Percentiles rank a stretch among this genome's conserved stretches.
Conservation (phyloP, 2,113 vertebrate genomes). For the Corythoichthys haematopterus region DNA sequence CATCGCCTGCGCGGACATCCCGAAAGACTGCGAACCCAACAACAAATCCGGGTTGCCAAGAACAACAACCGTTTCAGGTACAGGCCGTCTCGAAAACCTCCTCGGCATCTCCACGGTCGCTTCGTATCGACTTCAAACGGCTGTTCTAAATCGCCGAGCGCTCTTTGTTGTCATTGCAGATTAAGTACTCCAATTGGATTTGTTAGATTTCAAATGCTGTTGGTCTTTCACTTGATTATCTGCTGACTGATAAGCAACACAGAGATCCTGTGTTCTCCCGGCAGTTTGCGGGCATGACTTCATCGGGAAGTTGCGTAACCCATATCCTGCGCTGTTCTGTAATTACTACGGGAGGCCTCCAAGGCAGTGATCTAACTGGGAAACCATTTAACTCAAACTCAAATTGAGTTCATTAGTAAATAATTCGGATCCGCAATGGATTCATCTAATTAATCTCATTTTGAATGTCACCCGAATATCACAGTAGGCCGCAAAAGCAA, state of each 20-base stretch:
- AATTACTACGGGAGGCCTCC: not conserved
- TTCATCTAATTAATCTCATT: too few relatives aligned
- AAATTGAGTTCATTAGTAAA: too few relatives aligned
- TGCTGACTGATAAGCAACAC: not conserved
- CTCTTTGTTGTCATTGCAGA: too few relatives aligned
- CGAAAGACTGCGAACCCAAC: conserved; percentile 28
- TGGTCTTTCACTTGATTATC: not conserved
- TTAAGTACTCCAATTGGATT: not conserved
- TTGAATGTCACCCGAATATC: too few relatives aligned
- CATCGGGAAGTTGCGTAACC: conserved; percentile 44
- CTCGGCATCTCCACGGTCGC: too few relatives aligned
- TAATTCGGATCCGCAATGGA: too few relatives aligned
- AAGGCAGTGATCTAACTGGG: too few relatives aligned
- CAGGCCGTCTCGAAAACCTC: not conserved
- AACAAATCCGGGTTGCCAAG: conserved; percentile 40
- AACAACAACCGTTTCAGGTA: conserved; percentile 39
- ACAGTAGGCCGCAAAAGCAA: too few relatives aligned
- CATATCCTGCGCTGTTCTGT: conserved; percentile 9
- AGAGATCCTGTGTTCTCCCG: not conserved
- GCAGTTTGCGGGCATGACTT: not conserved
- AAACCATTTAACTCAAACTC: too few relatives aligned
- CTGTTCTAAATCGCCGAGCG: not conserved
- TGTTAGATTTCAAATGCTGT: not conserved
- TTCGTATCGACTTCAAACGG: not conserved
- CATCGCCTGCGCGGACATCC: conserved; percentile 49